These are phyloP conservation scores for Pinctada fucata DNA, from an alignment of 2,888 invertebrate genomes.

Conservation along the genomic window DNA sequence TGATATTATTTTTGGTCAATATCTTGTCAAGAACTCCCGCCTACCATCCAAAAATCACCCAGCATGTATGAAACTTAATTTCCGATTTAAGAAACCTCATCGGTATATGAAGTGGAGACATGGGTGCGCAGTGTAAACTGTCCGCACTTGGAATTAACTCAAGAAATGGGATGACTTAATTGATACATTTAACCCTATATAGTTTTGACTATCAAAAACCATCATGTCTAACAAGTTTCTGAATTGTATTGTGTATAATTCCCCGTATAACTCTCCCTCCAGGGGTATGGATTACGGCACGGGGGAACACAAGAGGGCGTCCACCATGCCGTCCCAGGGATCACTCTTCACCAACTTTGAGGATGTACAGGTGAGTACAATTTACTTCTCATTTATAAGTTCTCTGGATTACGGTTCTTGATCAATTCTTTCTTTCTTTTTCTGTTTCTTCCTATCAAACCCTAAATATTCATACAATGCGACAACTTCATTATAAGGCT, in stretches of 20 bases:
- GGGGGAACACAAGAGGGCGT: conserved; percentile 65
- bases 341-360: conserved; percentile 77
- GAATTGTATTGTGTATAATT: conserved; percentile 58
- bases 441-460: too few relatives aligned
- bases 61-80: conserved; percentile 1
- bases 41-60: background rate
- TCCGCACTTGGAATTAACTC: conserved; percentile 14
- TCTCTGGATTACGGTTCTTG: background rate
- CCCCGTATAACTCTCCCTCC: conserved; percentile 58
- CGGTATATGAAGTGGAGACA: background rate
- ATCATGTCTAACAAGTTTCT: conserved; percentile 41
- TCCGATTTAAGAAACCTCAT: background rate
- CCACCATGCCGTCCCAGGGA: conserved; percentile 74
- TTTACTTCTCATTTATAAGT: background rate
- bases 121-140: conserved; percentile 6
- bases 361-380: conserved; percentile 74
- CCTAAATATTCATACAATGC: too few relatives aligned
- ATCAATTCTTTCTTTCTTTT: background rate
- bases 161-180: background rate
- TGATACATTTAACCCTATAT: too few relatives aligned
- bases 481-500: too few relatives aligned
- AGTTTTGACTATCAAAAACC: background rate
- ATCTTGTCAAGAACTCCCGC: background rate
- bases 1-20: conserved; percentile 14
- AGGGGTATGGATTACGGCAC: conserved; percentile 66